These are phyloP conservation scores for Brachionus sp. DNA, from an alignment of 1,140 invertebrate genomes.

Conservation along the genomic window DNA sequence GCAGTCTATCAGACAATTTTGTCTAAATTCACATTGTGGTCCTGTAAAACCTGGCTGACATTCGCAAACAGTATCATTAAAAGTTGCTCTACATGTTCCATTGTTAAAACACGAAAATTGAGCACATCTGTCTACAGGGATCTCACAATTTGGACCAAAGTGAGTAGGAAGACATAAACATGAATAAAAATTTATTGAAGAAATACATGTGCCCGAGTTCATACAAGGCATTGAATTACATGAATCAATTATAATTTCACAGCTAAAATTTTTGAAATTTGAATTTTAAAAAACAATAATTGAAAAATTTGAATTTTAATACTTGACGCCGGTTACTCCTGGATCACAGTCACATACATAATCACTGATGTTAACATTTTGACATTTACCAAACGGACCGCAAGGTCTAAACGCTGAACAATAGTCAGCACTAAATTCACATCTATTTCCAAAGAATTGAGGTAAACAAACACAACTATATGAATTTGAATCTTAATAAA, in stretches of 20 bases:
- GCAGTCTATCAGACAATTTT: constrained; percentile 87
- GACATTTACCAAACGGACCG: constrained; percentile 17
- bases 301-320: not conserved
- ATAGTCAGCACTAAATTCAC: constrained; percentile 47
- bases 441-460: constrained; percentile 48
- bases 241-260: constrained; percentile 40
- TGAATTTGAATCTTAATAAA: constrained; percentile 62
- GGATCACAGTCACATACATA: constrained; percentile 75
- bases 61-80: constrained; percentile 51
- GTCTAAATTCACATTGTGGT: constrained; percentile 62
- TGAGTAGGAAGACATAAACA: not conserved
- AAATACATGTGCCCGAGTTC: constrained; percentile 80
- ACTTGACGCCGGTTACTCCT: constrained; percentile 64
- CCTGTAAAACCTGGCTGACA: constrained; percentile 52
- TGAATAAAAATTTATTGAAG: constrained; percentile 49
- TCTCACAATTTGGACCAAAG: constrained; percentile 13
- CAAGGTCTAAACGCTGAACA: constrained; percentile 44
- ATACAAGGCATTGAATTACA: constrained; percentile 70
- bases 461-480: constrained; percentile 51
- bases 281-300: not conserved
- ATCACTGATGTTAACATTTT: constrained; percentile 67
- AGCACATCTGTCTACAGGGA: not conserved
- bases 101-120: constrained; percentile 18
- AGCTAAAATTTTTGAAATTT: constrained; percentile 45
- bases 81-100: constrained; percentile 14